phyloP scores from a whole-genome alignment of 2,888 invertebrate genomes.

The Argyresthia albistria region DNA sequence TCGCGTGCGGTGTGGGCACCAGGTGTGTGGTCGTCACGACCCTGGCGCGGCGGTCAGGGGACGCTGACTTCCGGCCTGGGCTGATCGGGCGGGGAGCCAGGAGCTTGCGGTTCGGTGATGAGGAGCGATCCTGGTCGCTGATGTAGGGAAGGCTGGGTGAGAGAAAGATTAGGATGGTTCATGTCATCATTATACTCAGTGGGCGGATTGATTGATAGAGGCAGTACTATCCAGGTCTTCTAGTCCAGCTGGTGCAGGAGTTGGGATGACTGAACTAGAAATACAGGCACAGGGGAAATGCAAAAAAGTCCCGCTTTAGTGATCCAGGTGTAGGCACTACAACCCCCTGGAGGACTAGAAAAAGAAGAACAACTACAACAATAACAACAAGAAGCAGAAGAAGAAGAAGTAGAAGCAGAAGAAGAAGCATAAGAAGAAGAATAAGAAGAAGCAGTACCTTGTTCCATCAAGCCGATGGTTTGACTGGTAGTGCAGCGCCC shows the following conservation, averaged over 20 bases:
- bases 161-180: background rate
- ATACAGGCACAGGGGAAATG: no score
- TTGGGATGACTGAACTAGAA: no score
- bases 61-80: constrained; percentile 52
- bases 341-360: background rate
- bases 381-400: no score
- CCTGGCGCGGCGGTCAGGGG: constrained; percentile 53
- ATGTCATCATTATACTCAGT: no score
- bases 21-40: constrained; percentile 51
- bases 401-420: no score
- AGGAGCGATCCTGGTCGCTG: constrained; percentile 45
- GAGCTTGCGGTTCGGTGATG: constrained; percentile 45
- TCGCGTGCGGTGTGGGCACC: constrained; percentile 60
- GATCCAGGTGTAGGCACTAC: no score
- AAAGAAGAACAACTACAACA: background rate
- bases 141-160: constrained; percentile 47
- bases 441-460: background rate
- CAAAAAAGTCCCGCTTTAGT: no score
- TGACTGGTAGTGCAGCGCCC: constrained; percentile 42
- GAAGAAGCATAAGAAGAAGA: no score
- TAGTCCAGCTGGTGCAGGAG: no score
- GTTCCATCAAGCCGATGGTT: constrained; percentile 28
- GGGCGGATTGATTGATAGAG: no score
- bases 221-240: no score
- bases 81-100: constrained; percentile 40